Evolutionary conservation across 2,888 invertebrate species (phyloP), one percentile per base, ranked within the genome.

Genomic region (Synanthedon myopaeformis): DNA sequence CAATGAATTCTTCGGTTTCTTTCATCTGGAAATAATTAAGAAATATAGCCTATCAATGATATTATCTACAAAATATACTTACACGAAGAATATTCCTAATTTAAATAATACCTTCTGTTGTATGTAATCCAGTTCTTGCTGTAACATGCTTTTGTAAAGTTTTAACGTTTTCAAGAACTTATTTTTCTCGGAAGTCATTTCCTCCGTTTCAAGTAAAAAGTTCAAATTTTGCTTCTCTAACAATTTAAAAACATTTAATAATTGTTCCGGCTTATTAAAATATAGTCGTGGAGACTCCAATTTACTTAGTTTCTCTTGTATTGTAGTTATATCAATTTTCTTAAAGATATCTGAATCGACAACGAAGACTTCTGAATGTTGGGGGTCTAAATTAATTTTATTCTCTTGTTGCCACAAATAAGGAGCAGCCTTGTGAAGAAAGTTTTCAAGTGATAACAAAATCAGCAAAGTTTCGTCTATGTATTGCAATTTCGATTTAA

Each of bases 181-280:
- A 60, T 77, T 80, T 62, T 84, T 85, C 56, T 79, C 77, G 1
- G 70, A 67, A 55, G 72, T 81, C 3, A 85, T 63, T 63, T 87
- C 82, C 60, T 85, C 86, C 1, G 84, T 83, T 12, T 77, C 77
- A 41, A 87, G 63, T 56, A 86, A 76, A 65, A 81, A 87, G 62
- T 87, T 84, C 42, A 87, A 69, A 66, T 86, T 87, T 63, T 87
- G 87, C 55, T 82, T 78, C 57, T 87, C 86, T 28, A 84, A 58
- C 57, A 73, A 70, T 55, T 71, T 68, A 62, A 87, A 87, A 45
- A 79, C 74, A 10, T 62, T 61, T 3, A 79, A 57, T 50, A 86
- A 58, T 62, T 86, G 84, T 14, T 79, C 71, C 12, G 87, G 79
- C 23, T 61, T 72, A 64, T 81, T 66, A 57, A 87, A 87, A 65